Conservation (phyloP, 1,140 invertebrate genomes). For the Brachionus rotundiformis region DNA sequence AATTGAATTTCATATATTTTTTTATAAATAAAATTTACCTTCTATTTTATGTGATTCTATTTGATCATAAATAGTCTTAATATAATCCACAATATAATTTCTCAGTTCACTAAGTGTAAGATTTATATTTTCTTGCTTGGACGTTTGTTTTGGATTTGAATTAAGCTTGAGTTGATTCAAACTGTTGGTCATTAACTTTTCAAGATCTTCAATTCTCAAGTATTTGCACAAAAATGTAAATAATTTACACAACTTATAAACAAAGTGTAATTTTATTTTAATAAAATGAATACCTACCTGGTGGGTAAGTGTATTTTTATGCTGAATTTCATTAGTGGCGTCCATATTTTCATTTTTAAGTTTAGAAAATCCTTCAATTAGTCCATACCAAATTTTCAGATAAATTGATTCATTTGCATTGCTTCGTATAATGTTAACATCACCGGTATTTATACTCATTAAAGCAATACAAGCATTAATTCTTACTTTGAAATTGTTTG, state of each 20-base stretch:
- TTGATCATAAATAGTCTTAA: conserved; percentile 32
- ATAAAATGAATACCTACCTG: conserved; percentile 8
- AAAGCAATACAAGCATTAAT: conserved; percentile 50
- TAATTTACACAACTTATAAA: conserved; percentile 43
- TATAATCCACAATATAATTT: neutral
- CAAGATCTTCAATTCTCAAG: neutral
- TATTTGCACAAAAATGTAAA: conserved; percentile 37
- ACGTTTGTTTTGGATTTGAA: neutral
- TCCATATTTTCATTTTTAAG: conserved; percentile 34
- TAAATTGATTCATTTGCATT: conserved; percentile 21
- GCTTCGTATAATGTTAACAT: neutral
- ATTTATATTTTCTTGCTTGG: neutral
- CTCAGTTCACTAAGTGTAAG: conserved; percentile 15
- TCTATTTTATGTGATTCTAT: conserved; percentile 39
- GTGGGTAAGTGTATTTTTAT: conserved; percentile 19
- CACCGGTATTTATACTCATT: conserved; percentile 27
- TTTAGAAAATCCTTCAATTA: conserved; percentile 26
- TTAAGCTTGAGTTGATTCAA: conserved; percentile 6
- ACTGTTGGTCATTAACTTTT: conserved; percentile 7
- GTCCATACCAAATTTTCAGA: conserved; percentile 30
- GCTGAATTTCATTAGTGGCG: conserved; percentile 28
- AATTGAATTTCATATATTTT: too few species aligned
- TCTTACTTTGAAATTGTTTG: conserved; percentile 50
- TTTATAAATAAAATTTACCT: neutral
- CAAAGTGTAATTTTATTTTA: neutral